Percentiles rank a stretch among this genome's conserved stretches.
Evolutionary conservation across 2,797 vertebrate genomes (phyloP).

Genomic region (Catamblyrhynchus diadema): DNA sequence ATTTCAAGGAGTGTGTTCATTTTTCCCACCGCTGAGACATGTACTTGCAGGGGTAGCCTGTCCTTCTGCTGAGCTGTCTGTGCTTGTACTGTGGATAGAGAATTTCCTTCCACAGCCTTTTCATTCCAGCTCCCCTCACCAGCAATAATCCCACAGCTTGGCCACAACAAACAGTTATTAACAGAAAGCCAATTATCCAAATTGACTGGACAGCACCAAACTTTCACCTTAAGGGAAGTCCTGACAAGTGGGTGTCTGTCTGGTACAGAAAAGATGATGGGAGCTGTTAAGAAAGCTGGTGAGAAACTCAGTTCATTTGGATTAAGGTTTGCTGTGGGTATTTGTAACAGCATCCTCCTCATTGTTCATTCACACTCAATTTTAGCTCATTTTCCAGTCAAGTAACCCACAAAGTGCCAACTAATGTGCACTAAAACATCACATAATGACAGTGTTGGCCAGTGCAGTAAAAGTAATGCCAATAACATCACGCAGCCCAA

Average conservation of each 20-base stretch:
- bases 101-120: background rate
- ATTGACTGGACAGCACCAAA: background rate
- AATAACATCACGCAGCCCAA: accelerated
- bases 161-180: background rate
- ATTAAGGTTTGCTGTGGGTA: background rate
- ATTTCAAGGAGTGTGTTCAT: background rate
- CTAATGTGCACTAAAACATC: accelerated
- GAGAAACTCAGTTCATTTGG: background rate
- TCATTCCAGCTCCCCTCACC: background rate
- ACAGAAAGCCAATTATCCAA: slow-evolving; percentile 32
- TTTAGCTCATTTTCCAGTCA: slow-evolving; percentile 32
- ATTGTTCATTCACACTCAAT: background rate
- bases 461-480: background rate
- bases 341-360: background rate
- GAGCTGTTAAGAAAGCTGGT: background rate
- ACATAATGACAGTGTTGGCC: background rate
- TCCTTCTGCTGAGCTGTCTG: background rate
- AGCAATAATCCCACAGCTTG: background rate
- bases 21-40: background rate
- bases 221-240: background rate
- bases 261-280: background rate
- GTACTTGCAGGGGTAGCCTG: background rate
- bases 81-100: background rate
- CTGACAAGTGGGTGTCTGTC: background rate
- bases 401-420: background rate